Evolutionary conservation across 1,140 invertebrate genomes (phyloP).

Genomic region (Mactra quadrangularis): DNA sequence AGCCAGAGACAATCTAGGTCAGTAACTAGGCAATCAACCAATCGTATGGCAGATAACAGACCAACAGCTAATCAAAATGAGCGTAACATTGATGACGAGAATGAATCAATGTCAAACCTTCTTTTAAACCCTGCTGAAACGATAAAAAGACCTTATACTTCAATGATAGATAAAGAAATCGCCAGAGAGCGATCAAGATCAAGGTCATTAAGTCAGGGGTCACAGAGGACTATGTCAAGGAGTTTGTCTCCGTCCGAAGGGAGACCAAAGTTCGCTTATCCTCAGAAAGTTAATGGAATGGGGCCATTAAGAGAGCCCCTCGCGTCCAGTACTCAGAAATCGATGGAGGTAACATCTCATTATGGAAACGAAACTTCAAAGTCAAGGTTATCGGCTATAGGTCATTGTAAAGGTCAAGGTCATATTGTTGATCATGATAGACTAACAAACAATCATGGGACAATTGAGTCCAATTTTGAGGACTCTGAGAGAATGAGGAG

Average conservation of each 20-base stretch:
- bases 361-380: constrained; percentile 35
- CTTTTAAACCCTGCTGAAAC: constrained; percentile 25
- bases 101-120: constrained; percentile 53
- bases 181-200: constrained; percentile 45
- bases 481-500: constrained; percentile 35
- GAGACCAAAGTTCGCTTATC: constrained; percentile 57
- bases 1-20: constrained; percentile 25
- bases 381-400: constrained; percentile 16
- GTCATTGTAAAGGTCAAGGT: not conserved
- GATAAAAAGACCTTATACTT: constrained; percentile 52
- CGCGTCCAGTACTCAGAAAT: constrained; percentile 58
- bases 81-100: not conserved
- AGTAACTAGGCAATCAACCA: constrained; percentile 6
- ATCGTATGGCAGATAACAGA: constrained; percentile 17
- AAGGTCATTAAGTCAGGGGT: constrained; percentile 45
- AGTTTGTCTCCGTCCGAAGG: constrained; percentile 42
- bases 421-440: too few species aligned
- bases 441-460: too few species aligned
- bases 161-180: constrained; percentile 61
- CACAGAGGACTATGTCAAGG: constrained; percentile 40
- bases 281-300: constrained; percentile 25
- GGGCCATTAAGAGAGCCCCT: constrained; percentile 57
- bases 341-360: constrained; percentile 44
- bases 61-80: constrained; percentile 32
- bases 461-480: too few species aligned